phyloP scores from a whole-genome alignment of 2,797 vertebrate species.

The Microctenopoma lineatum region DNA sequence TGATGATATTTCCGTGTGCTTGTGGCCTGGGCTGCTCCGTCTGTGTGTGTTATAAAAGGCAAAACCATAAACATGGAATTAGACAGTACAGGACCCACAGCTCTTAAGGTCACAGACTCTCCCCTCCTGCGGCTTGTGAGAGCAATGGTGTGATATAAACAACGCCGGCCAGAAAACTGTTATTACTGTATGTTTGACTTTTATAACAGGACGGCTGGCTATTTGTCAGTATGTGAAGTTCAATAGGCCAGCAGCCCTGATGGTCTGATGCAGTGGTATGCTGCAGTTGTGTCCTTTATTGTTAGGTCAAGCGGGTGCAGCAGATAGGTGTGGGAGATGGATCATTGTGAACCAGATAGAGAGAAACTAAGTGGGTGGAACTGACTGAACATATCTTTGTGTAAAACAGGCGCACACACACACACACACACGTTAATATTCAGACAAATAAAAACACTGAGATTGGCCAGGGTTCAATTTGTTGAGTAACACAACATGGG shows the following conservation, averaged over 20 bases:
- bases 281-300: slow-evolving; percentile 42
- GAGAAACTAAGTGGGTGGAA: slow-evolving; percentile 69
- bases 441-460: slow-evolving; percentile 49
- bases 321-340: slow-evolving; percentile 68
- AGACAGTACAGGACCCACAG: slow-evolving; percentile 77
- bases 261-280: slow-evolving; percentile 25
- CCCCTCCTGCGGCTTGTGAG: slow-evolving; percentile 66
- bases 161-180: slow-evolving; percentile 60
- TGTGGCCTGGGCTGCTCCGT: slow-evolving; percentile 77
- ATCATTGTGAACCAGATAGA: slow-evolving; percentile 60
- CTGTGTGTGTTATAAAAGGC: slow-evolving; percentile 83
- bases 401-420: slow-evolving; percentile 17
- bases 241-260: slow-evolving; percentile 43
- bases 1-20: slow-evolving; percentile 85
- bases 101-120: slow-evolving; percentile 76
- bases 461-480: slow-evolving; percentile 63
- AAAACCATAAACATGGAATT: slow-evolving; percentile 85
- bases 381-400: slow-evolving; percentile 68
- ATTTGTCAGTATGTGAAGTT: slow-evolving; percentile 62
- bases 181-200: slow-evolving; percentile 39
- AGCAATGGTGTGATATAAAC: slow-evolving; percentile 74
- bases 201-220: slow-evolving; percentile 49
- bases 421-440: slow-evolving; percentile 34
- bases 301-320: slow-evolving; percentile 51
- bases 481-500: slow-evolving; percentile 72